Evolutionary conservation across 2,888 invertebrate species (phyloP).

Genomic region (Euclidia mi): DNA sequence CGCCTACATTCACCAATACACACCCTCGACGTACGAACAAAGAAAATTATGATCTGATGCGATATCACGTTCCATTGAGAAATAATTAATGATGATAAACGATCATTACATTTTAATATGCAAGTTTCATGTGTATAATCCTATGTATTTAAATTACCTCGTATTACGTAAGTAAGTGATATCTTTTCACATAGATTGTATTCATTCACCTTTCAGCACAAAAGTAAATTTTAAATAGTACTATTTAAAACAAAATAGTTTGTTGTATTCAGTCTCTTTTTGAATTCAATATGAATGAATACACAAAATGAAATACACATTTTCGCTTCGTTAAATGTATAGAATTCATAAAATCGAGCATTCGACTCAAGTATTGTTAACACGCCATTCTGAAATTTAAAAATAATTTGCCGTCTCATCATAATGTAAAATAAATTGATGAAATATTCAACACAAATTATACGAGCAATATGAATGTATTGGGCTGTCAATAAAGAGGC

Average conservation of each 20-base stretch:
- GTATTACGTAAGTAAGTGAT: background rate
- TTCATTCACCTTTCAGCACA: no score
- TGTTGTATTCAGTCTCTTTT: no score
- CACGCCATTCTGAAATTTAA: no score
- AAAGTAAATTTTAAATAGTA: no score
- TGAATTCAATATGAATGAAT: no score
- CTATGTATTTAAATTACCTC: slow-evolving; percentile 1
- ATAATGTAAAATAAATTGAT: slow-evolving; percentile 10
- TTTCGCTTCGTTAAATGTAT: no score
- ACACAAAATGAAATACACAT: no score
- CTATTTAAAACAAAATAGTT: no score
- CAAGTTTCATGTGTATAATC: background rate
- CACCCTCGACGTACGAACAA: slow-evolving; percentile 2
- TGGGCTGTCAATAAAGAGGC: background rate
- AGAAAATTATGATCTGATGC: slow-evolving; percentile 8
- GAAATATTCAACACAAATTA: slow-evolving; percentile 18
- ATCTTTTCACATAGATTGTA: background rate
- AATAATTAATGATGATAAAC: slow-evolving; percentile 8
- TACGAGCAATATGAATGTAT: slow-evolving; percentile 10
- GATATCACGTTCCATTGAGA: slow-evolving; percentile 5
- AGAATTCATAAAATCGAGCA: no score
- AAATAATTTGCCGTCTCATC: no score
- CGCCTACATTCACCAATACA: background rate
- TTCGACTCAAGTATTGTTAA: no score
- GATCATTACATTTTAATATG: slow-evolving; percentile 3